Evolutionary conservation across 2,113 vertebrate species (phyloP).

Genomic region (Podarcis muralis): DNA sequence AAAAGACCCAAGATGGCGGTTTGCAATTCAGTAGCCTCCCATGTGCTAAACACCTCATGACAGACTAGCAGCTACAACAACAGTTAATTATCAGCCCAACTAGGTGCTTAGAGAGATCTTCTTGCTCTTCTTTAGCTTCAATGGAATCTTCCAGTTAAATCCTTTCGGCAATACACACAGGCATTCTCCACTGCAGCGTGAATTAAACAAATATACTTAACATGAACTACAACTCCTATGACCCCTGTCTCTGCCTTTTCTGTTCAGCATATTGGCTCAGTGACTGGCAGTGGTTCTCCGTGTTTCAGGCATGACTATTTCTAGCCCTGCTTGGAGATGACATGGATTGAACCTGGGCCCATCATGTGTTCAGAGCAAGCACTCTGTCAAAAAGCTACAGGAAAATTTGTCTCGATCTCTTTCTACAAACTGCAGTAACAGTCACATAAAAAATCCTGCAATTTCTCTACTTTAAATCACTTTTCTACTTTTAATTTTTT

Average conservation of each 20-base stretch:
- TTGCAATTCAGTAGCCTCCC: no score
- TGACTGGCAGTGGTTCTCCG: not conserved
- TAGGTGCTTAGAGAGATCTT: no score
- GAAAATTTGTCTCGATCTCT: not conserved
- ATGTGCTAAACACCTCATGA: no score
- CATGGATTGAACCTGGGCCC: not conserved
- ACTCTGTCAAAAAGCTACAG: not conserved
- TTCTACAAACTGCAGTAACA: not conserved
- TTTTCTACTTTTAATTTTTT: slow-evolving; percentile 31
- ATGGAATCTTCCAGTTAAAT: no score
- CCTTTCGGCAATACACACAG: no score
- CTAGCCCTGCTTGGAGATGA: not conserved
- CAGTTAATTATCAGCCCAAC: no score
- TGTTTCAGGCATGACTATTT: not conserved
- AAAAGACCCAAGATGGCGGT: no score
- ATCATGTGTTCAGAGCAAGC: not conserved
- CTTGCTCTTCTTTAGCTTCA: no score
- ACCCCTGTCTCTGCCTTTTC: not conserved
- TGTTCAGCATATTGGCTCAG: no score
- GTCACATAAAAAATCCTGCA: slow-evolving; percentile 17
- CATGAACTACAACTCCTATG: not conserved
- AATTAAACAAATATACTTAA: no score
- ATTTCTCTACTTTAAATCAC: slow-evolving; percentile 27
- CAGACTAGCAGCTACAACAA: no score
- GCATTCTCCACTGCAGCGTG: no score